Evolutionary conservation across 1,140 invertebrate species (phyloP).

Genomic region (Heterodera schachtii): DNA sequence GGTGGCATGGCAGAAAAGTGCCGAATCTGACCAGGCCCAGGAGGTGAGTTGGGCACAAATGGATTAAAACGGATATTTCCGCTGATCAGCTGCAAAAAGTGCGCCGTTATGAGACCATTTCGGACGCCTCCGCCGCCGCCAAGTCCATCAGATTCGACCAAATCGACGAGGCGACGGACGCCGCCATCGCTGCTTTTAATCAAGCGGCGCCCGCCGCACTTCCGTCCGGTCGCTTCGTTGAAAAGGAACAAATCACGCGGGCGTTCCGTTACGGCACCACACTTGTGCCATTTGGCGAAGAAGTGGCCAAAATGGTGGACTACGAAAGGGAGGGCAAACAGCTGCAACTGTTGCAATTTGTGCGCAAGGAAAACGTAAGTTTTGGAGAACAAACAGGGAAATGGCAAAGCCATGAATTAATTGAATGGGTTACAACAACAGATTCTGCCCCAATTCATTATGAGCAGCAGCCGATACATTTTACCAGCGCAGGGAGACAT

Average conservation of each 20-base stretch:
- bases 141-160: conserved; percentile 17
- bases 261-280: conserved; percentile 35
- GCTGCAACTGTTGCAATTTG: conserved; percentile 44
- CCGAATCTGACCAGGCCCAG: not conserved
- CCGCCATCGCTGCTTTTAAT: conserved; percentile 19
- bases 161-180: conserved; percentile 35
- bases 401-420: conserved; percentile 11
- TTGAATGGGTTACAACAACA: not conserved
- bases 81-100: conserved; percentile 32
- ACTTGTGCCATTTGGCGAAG: conserved; percentile 31
- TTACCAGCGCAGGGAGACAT: conserved; percentile 20
- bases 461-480: conserved; percentile 39
- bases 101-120: conserved; percentile 35
- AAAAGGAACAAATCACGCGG: conserved; percentile 39
- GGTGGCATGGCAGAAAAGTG: not conserved
- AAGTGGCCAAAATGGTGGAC: conserved; percentile 30
- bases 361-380: conserved; percentile 38
- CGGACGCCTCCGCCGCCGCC: not conserved
- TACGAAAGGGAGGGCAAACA: conserved; percentile 36
- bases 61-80: no score
- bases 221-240: conserved; percentile 32
- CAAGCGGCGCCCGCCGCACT: not conserved
- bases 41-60: not conserved
- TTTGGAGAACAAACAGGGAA: not conserved
- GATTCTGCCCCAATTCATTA: conserved; percentile 43